phyloP scores from a whole-genome alignment of 2,113 vertebrate species.

The Hippocampus abdominalis region DNA sequence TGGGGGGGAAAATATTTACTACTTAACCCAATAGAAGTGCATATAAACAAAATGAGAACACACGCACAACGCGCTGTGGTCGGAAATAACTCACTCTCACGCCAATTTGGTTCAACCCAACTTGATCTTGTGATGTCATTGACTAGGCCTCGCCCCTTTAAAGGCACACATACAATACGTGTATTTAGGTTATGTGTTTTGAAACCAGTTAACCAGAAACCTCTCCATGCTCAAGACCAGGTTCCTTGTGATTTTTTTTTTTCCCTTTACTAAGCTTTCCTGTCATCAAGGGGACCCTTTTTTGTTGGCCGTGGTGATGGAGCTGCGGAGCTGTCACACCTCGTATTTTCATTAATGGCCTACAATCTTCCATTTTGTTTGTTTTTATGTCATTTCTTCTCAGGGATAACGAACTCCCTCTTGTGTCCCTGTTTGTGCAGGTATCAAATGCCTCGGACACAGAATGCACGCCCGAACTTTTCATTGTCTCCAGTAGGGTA shows the following conservation, averaged over 20 bases:
- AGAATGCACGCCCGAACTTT: conserved; percentile 85
- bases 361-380: conserved; percentile 5
- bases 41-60: no score
- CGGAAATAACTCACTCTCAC: no score
- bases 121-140: no score
- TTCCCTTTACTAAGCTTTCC: no score
- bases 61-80: no score
- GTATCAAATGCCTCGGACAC: conserved; percentile 81
- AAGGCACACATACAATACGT: no score
- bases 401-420: conserved; percentile 11
- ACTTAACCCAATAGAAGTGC: not conserved
- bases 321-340: not conserved
- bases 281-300: not conserved
- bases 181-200: no score
- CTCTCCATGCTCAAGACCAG: no score
- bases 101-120: no score
- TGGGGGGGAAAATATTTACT: not conserved
- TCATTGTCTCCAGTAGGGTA: conserved; percentile 89
- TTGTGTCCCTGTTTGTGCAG: conserved; percentile 69
- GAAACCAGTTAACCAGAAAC: no score
- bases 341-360: not conserved
- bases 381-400: conserved; percentile 16
- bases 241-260: no score
- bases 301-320: not conserved
- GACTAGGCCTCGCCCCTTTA: no score